Evolutionary conservation across 2,113 vertebrate genomes (phyloP).

Genomic region (Microcebus ravelobensis): DNA sequence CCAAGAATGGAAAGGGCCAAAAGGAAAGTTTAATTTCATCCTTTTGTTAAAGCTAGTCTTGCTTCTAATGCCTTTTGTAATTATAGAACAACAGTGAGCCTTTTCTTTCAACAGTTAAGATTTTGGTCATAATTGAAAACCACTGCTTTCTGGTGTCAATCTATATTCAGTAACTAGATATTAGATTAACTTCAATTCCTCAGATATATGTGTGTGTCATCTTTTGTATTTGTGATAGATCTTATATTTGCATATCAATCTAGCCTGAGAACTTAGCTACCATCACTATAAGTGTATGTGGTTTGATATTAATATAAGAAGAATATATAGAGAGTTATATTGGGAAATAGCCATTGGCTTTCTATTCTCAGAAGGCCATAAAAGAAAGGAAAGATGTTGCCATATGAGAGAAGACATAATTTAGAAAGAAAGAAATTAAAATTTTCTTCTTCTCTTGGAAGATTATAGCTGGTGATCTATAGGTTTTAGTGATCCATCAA

Average conservation of each 20-base stretch:
- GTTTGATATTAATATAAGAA: neutral
- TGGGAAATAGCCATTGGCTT: neutral
- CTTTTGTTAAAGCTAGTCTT: neutral
- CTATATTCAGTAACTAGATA: neutral
- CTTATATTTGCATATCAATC: too few relatives aligned
- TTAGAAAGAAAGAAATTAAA: conserved; percentile 39
- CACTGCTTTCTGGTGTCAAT: neutral
- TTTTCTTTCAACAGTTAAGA: neutral
- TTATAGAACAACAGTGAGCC: neutral
- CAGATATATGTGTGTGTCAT: neutral
- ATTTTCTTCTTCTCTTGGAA: neutral
- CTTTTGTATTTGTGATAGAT: neutral
- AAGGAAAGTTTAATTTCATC: neutral
- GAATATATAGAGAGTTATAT: neutral
- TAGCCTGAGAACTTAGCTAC: neutral
- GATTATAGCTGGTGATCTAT: neutral
- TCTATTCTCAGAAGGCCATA: neutral
- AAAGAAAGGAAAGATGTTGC: neutral
- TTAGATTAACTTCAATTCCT: conserved; percentile 23
- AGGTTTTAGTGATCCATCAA: conserved; percentile 14
- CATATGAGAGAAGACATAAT: neutral
- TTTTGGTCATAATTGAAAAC: neutral
- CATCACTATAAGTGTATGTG: neutral
- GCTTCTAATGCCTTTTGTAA: neutral
- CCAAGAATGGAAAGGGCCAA: neutral